Conservation (phyloP, 2,888 invertebrate species). For the Conomelus anceps region DNA sequence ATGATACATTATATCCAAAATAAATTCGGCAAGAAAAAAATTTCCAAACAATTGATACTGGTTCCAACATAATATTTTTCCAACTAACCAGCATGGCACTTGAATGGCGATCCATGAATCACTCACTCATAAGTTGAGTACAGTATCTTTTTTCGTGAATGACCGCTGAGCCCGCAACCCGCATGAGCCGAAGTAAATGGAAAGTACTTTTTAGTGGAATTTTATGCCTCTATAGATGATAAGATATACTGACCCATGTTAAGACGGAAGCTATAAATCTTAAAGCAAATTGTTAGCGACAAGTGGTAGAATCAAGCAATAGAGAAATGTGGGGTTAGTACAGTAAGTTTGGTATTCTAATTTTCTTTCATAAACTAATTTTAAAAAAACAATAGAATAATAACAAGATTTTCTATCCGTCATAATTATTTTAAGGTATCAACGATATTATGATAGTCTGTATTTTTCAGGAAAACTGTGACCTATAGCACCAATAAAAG, state of each 20-base stretch:
- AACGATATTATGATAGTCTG: too few species aligned
- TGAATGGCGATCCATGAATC: not conserved
- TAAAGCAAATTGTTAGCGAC: not conserved
- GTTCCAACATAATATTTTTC: not conserved
- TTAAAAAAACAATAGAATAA: too few species aligned
- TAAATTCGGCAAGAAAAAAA: too few species aligned
- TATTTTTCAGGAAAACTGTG: too few species aligned
- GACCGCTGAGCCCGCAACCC: not conserved
- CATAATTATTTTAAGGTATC: too few species aligned
- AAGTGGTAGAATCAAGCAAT: too few species aligned
- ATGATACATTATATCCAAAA: too few species aligned
- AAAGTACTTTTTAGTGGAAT: not conserved
- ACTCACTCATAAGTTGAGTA: not conserved
- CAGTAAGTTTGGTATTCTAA: too few species aligned
- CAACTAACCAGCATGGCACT: not conserved
- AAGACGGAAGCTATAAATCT: not conserved
- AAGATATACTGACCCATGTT: not conserved
- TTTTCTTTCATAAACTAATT: too few species aligned
- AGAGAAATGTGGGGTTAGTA: too few species aligned
- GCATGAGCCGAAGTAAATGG: not conserved
- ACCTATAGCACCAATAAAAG: too few species aligned
- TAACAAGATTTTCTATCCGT: too few species aligned
- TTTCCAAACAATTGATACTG: not conserved
- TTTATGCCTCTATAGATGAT: not conserved
- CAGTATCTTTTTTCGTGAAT: not conserved